Evolutionary conservation across 2,113 vertebrate genomes (phyloP).

Genomic region (Myotis brandtii): DNA sequence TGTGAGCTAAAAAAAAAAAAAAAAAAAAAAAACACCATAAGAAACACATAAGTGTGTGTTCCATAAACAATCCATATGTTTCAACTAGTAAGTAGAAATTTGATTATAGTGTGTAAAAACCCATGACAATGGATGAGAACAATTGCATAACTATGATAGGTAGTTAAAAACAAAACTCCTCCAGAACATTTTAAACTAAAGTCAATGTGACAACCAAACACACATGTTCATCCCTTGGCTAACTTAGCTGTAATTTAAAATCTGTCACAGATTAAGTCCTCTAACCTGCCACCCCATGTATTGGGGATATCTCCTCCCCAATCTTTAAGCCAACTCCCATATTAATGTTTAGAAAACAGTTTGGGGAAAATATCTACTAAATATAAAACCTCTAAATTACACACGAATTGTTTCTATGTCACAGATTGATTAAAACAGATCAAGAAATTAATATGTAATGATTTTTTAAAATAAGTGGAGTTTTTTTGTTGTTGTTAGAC

Average conservation of each 20-base stretch:
- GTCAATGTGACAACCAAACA: slow-evolving; percentile 11
- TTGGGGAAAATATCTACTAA: slow-evolving; percentile 43
- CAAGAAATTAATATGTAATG: slow-evolving; percentile 31
- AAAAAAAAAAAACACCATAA: background rate
- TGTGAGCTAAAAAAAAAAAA: background rate
- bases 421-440: slow-evolving; percentile 41
- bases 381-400: slow-evolving; percentile 13
- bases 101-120: slow-evolving; percentile 56
- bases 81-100: slow-evolving; percentile 14
- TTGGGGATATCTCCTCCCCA: background rate
- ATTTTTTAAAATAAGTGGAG: background rate
- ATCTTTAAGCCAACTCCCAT: background rate
- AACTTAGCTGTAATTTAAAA: slow-evolving; percentile 32
- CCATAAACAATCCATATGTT: slow-evolving; percentile 25
- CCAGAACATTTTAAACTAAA: slow-evolving; percentile 36
- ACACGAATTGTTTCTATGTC: slow-evolving; percentile 21
- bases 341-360: slow-evolving; percentile 48
- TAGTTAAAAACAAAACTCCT: slow-evolving; percentile 14
- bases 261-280: background rate
- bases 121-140: background rate
- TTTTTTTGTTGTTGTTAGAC: background rate
- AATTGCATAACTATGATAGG: background rate
- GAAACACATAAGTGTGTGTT: background rate
- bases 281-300: background rate
- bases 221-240: background rate